Evolutionary conservation across 2,888 invertebrate genomes (phyloP).

Genomic region (Latrodectus elegans): DNA sequence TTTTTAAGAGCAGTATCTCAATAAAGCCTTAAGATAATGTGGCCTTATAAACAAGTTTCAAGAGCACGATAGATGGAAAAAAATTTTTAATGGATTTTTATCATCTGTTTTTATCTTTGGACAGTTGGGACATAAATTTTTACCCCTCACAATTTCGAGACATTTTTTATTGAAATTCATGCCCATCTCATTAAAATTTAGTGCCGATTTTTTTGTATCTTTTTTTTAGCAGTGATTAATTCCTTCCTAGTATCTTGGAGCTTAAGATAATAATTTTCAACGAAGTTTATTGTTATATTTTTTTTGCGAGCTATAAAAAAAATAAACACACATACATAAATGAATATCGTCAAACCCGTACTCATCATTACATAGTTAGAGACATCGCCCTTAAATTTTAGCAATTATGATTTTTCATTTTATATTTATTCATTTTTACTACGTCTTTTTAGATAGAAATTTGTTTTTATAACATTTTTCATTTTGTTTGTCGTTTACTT

Average conservation of each 20-base stretch:
- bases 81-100: constrained; percentile 41
- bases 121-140: constrained; percentile 15
- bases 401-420: constrained; percentile 5
- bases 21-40: constrained; percentile 21
- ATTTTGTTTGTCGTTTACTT: too few relatives aligned
- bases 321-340: background rate
- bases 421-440: constrained; percentile 1
- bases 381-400: background rate
- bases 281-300: constrained; percentile 36
- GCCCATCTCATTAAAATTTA: constrained; percentile 47
- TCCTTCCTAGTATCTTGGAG: constrained; percentile 2
- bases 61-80: constrained; percentile 3
- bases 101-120: constrained; percentile 34
- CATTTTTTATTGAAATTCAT: constrained; percentile 39
- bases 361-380: constrained; percentile 5
- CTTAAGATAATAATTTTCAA: constrained; percentile 49
- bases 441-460: too few relatives aligned
- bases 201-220: constrained; percentile 14
- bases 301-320: background rate
- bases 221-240: constrained; percentile 31
- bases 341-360: background rate
- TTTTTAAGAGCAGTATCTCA: constrained; percentile 13
- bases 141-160: background rate
- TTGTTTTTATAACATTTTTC: too few relatives aligned
- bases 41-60: constrained; percentile 16